Base-by-base conservation (phyloP, 2,797 vertebrate species). In the Acomys russatus region DNA sequence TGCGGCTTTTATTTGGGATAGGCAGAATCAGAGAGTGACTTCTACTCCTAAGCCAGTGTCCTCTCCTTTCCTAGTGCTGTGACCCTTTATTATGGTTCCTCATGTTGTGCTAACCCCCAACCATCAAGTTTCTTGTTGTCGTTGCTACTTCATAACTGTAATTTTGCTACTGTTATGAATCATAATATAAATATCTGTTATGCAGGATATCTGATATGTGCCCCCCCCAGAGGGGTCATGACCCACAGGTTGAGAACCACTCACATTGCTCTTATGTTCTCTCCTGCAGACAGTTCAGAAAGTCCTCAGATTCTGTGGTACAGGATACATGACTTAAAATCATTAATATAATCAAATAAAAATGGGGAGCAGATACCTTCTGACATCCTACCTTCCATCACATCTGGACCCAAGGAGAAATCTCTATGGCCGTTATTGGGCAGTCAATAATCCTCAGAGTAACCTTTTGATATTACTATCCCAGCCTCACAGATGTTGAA, bases 401-500 rank as follows among this genome's bases (percentile, higher is more conserved):
- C 54, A 79, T n/a, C 44, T 83, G 86, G 61, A 49, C 71, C 66
- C 51, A 10, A 28, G 61, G 33, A 83, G 70, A 94, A 84, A 73
- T 73, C 61, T 18, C 71, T 61, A 51, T 18, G 2, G 25, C 68
- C 14, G 25, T 51, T 11, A 15, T 22, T 35, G 54, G n/a, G 35
- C 74, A 30, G 74, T 78, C 51, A 0, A 61, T 89, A 83, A 82
- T 85, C 78, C 64, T 30, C 63, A 56, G 9, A 88, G 15, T 64
- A 64, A 49, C 17, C 9, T 76, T 94, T 77, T 76, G 28, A 54
- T n/a, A 9, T 86, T 82, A 64, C 73, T 78, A 1, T 84, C n/a
- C 38, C 79, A 71, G 1, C 70, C 95, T 92, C 78, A 82, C 35
- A 76, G 35, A 54, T 76, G 51, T 44, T 91, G 49, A 92, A 88